Evolutionary conservation across 2,797 vertebrate genomes (phyloP), one percentile per base, ranked within the genome.

Genomic region (Sardinella longiceps): DNA sequence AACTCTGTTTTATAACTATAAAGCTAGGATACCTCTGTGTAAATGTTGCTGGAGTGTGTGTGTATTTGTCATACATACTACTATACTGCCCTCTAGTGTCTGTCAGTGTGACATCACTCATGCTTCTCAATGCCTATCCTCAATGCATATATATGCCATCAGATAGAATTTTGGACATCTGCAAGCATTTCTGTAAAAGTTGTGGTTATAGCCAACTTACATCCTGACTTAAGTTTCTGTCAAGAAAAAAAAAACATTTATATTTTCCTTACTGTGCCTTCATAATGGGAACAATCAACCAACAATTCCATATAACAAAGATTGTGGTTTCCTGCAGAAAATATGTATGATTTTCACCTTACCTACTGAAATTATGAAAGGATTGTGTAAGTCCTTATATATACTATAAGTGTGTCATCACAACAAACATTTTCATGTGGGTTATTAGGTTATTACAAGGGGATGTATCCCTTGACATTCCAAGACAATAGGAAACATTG

Each of bases 61-160:
- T 37, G 37, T 10, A 25, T 25, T 20, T 50, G 14, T 77, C 7
- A 88, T 81, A 70, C 18, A 84, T 70, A 50, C 11, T 37, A n/a
- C 23, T 50, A 39, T 85, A n/a, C 33, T 85, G 82, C 56, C 85
- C 81, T 81, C 89, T 90, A 88, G 82, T 85, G 85, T 58, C 30
- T 28, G 15, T 66, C 2, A 84, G 50, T 12, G 15, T 23, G 30
- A 86, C 33, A 80, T n/a, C 50, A 82, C 70, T 20, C 0, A 43
- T 43, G 39, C 60, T 9, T 6, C 77, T 66, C 48, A 58, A 20
- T 39, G 23, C 25, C n/a, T 28, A n/a, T 60, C 5, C 9, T 2
- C 3, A 33, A 30, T 2, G 18, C 37, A 37, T 74, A 15, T 37
- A 15, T 74, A 37, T 20, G 33, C 66, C 20, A 18, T 37, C 14